Evolutionary conservation across 2,888 invertebrate species (phyloP), one percentile per base, ranked within the genome.

Genomic region (Pachycephus smyrnensis): DNA sequence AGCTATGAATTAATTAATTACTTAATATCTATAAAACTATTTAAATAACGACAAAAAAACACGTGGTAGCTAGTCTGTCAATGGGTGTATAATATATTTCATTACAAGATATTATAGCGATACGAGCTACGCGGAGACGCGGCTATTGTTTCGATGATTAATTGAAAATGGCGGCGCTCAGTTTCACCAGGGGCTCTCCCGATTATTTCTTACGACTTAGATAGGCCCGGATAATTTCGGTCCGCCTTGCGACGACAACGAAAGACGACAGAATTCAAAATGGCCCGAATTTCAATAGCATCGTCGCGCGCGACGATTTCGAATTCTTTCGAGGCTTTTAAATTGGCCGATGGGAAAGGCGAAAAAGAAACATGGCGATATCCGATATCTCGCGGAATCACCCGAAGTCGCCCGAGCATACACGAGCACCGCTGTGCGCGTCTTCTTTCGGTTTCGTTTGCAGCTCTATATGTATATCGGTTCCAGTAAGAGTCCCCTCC

Each of bases 51-150:
- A 89, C 86, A 81, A 82, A 80, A 81, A 79, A 87, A 89, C 88
- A 89, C 86, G 88, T 90, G 89, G 89, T 90, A 91, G 90, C 87
- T 90, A 90, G 90, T 91, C 88, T 89, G 90, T 90, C 90, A 90
- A 90, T 89, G 90, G 88, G 87, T 90, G 90, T 91, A 89, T 89
- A 90, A 89, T 71, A 89, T 91, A 90, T 91, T 90, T 89, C 90
- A 90, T 89, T 89, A 90, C 86, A 86, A 88, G 90, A 88, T 82
- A 81, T 80, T 80, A 73, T 73, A 76, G 31, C 32, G 32, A 55
- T 55, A 55, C 40, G 23, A 55, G 40, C 40, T 55, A 55, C 23
- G 40, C 40, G 40, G 15, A 55, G 23, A 55, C 40, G 40, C 40
- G 40, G 40, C 40, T 55, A 55, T 55, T 55, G 40, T 55, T 55